phyloP scores from a whole-genome alignment of 2,113 vertebrate genomes.

The Chelonoidis abingdonii region DNA sequence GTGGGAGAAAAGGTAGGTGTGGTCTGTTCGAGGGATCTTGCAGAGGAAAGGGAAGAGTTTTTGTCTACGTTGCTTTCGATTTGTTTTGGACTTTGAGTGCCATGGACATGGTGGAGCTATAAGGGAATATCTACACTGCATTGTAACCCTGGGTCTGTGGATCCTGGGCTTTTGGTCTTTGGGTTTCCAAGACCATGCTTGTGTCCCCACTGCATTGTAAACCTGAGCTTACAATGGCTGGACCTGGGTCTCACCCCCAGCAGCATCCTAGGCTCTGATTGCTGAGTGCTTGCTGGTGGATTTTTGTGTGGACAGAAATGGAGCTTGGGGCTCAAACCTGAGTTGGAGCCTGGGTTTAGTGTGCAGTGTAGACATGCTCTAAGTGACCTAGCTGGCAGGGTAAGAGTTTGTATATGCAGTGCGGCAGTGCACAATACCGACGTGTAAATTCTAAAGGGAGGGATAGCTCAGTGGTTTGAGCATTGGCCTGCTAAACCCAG shows the following conservation, averaged over 20 bases:
- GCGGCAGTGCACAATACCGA: background rate
- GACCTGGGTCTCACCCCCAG: background rate
- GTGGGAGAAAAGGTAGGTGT: too few species aligned
- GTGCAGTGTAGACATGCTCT: background rate
- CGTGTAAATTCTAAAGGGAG: background rate
- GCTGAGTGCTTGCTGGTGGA: background rate
- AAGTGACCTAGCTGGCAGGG: background rate
- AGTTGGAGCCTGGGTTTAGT: too few species aligned
- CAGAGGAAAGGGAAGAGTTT: background rate
- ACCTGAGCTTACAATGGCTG: background rate
- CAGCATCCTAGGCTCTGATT: background rate
- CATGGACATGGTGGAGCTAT: background rate
- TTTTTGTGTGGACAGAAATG: background rate
- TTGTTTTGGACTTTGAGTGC: background rate
- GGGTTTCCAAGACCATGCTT: background rate
- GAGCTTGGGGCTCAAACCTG: background rate
- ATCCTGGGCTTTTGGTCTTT: too few species aligned
- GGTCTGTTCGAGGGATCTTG: too few species aligned
- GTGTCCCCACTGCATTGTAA: background rate
- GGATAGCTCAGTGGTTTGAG: too few species aligned
- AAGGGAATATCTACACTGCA: too few species aligned
- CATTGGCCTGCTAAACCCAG: too few species aligned
- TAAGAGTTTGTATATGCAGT: background rate
- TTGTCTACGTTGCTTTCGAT: background rate
- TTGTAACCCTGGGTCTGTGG: background rate